Base-by-base conservation (phyloP, 2,888 invertebrate species). In the Dioctria rufipes region DNA sequence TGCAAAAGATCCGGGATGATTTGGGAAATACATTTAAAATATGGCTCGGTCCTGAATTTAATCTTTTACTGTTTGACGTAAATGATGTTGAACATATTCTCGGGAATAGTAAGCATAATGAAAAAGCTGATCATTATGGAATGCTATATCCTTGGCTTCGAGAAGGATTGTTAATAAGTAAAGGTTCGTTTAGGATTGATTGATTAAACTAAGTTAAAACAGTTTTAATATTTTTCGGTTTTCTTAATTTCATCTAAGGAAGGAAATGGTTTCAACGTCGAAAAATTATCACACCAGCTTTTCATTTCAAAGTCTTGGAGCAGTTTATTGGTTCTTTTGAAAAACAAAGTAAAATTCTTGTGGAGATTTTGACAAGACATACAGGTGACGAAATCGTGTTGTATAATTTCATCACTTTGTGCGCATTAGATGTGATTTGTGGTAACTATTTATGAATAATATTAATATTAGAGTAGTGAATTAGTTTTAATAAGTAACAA, bases 301-400 rank as follows among this genome's bases (percentile, higher is more conserved):
- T 95, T 87, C 95, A 95, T 87, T 95, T 95, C 86, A 93, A 93
- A 85, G 94, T 95, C 78, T 88, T 95, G 51, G 93, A 94, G 85
- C 91, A 93, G 84, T 95, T 94, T 86, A 87, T 94, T n/a, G 92
- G 92, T 0, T 91, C 93, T 0, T 95, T 95, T 86, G 92, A 94
- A 84, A 91, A 90, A 71, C 92, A 93, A 80, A 90, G 92, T 5
- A 88, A 89, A 25, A 88, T 91, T 4, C 87, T 95, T 81, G 86
- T 92, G 0, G 86, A 91, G 2, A 86, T 95, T 54, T 82, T 90
- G 3, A 90, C 91, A 43, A 88, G 90, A 25, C 90, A 91, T 78
- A 90, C 92, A 40, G 88, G 91, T 81, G 91, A 92, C 5, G 40
- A 51, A n/a, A 8, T 51, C 37, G 73, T 58, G 37, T 42, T 73